These are phyloP conservation scores for Hylaeus volcanicus DNA, from an alignment of 1,140 invertebrate species.

Conservation along the genomic window DNA sequence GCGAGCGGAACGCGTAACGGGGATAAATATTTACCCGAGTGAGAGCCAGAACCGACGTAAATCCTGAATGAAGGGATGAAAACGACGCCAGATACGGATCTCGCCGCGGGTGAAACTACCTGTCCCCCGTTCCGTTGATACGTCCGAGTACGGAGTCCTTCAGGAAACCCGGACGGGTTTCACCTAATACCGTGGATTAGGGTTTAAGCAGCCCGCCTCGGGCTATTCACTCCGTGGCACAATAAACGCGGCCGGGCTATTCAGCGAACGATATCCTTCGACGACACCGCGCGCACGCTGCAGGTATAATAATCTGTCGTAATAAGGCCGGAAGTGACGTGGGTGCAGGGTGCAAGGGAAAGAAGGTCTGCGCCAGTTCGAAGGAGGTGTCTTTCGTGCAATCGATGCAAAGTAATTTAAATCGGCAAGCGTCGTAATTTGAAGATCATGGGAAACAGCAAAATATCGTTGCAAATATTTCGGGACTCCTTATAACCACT, in stretches of 20 bases:
- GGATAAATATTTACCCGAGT: constrained; percentile 69
- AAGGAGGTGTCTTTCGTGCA: constrained; percentile 6
- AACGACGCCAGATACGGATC: constrained; percentile 63
- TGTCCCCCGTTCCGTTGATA: constrained; percentile 37
- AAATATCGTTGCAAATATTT: too few species aligned
- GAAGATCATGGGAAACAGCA: too few species aligned
- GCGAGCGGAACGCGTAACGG: constrained; percentile 53
- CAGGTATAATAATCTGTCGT: constrained; percentile 61
- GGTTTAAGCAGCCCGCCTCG: constrained; percentile 67
- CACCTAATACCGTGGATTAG: constrained; percentile 75
- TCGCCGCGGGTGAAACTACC: constrained; percentile 59
- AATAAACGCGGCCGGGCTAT: constrained; percentile 59
- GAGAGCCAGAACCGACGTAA: constrained; percentile 35
- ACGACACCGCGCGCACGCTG: constrained; percentile 45
- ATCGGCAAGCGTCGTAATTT: too few species aligned
- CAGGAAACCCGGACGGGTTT: constrained; percentile 72
- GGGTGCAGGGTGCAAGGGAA: constrained; percentile 34
- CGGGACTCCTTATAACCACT: too few species aligned
- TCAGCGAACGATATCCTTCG: constrained; percentile 48
- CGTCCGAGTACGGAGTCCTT: constrained; percentile 47
- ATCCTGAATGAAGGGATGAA: constrained; percentile 45
- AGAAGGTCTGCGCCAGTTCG: not conserved
- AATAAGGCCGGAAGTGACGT: constrained; percentile 59
- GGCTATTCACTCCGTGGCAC: constrained; percentile 54
- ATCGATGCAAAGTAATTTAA: too few species aligned